Percentiles rank a stretch among this genome's conserved stretches.
Conservation (phyloP, 2,888 invertebrate species). For the Chrysomela aeneicollis region DNA sequence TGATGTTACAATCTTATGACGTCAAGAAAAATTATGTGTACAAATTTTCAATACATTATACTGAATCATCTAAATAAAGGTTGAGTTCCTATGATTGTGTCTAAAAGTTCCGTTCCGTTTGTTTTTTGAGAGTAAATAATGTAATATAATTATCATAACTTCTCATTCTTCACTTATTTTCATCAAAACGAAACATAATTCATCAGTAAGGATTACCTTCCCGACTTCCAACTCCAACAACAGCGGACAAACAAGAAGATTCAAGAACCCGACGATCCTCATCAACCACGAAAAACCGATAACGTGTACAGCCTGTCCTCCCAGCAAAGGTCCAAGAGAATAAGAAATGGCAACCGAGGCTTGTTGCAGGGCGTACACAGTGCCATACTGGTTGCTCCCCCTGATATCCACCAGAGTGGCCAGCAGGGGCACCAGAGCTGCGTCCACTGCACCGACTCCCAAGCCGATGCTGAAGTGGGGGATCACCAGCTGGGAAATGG, state of each 20-base stretch:
- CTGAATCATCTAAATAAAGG: too few species aligned
- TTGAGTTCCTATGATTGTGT: too few species aligned
- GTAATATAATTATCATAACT: too few species aligned
- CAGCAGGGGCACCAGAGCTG: conserved; percentile 79
- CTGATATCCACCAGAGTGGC: conserved; percentile 74
- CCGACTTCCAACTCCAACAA: conserved; percentile 62
- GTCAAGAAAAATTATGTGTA: too few species aligned
- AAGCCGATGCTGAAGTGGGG: conserved; percentile 82
- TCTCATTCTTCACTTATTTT: too few species aligned
- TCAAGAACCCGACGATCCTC: conserved; percentile 73
- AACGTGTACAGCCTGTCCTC: conserved; percentile 73
- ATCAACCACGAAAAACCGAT: conserved; percentile 81
- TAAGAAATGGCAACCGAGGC: conserved; percentile 83
- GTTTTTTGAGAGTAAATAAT: too few species aligned
- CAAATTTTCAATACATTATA: too few species aligned
- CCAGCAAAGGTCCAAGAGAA: conserved; percentile 78
- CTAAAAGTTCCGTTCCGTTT: too few species aligned
- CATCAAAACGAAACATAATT: too few species aligned
- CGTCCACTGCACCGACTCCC: conserved; percentile 80
- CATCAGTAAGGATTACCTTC: conserved; percentile 38
- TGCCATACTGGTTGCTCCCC: conserved; percentile 73
- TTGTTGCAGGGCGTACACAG: conserved; percentile 85
- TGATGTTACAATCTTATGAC: too few species aligned
- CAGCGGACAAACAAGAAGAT: conserved; percentile 74
- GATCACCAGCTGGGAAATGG: conserved; percentile 67